Conservation (phyloP, 2,113 vertebrate species). For the Thalassarche chlororhynchos region DNA sequence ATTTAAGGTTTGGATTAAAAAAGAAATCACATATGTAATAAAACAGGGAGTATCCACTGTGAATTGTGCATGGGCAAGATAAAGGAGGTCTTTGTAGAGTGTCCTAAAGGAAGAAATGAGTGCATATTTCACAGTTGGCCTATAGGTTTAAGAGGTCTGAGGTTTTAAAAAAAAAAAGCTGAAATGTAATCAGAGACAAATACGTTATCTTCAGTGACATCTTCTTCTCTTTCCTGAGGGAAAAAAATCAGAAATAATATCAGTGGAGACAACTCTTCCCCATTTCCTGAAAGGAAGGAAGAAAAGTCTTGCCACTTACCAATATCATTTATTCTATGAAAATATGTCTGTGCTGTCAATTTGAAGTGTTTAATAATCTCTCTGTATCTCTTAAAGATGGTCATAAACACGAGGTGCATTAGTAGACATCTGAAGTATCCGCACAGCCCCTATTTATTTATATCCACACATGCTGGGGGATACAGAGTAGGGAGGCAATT, state of each 20-base stretch:
- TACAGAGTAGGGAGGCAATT: not conserved
- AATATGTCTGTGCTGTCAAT: not conserved
- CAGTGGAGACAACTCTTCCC: not conserved
- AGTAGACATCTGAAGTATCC: not conserved
- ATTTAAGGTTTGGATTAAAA: not conserved
- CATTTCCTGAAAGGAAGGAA: not conserved
- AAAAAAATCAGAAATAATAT: not conserved
- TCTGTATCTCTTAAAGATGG: not conserved
- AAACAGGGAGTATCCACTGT: not conserved
- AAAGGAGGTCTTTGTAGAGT: not conserved
- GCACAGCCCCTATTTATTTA: not conserved
- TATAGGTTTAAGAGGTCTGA: not conserved
- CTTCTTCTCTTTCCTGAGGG: not conserved
- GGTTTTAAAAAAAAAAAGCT: not conserved
- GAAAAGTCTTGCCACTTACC: not conserved
- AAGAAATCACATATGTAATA: not conserved
- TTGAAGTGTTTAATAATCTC: not conserved
- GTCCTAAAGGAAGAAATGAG: not conserved
- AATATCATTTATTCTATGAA: not conserved
- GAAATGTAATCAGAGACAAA: not conserved
- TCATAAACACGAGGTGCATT: not conserved
- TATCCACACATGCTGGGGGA: not conserved
- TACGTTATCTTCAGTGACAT: not conserved
- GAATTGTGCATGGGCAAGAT: not conserved
- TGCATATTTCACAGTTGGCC: not conserved